phyloP scores from a whole-genome alignment of 2,113 vertebrate genomes.

The Poeciliopsis occidentalis region DNA sequence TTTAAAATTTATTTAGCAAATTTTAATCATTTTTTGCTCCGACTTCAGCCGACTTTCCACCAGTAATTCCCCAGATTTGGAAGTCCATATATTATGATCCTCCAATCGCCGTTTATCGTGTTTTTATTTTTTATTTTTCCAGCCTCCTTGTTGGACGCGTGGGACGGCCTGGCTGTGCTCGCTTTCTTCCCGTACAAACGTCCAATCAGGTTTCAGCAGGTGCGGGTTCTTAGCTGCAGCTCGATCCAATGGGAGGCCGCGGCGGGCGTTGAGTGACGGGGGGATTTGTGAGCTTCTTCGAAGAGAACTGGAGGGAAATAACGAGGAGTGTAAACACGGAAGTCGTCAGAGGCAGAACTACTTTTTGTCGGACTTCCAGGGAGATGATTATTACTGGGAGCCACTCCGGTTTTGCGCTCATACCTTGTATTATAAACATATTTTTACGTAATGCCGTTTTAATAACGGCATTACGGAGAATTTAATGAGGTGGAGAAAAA shows the following conservation, averaged over 20 bases:
- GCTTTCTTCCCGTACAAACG: conserved; percentile 25
- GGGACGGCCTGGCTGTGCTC: conserved; percentile 59
- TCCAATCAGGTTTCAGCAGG: conserved; percentile 27
- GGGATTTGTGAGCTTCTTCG: conserved; percentile 68
- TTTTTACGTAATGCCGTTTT: neutral
- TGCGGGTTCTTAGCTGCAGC: neutral
- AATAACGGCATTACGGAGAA: neutral
- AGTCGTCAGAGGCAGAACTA: conserved; percentile 74
- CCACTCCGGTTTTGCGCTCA: neutral
- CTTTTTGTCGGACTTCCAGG: conserved; percentile 70
- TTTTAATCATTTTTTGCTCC: neutral
- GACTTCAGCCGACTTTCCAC: neutral
- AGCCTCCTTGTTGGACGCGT: conserved; percentile 39
- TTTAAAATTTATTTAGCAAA: neutral
- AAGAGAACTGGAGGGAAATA: conserved; percentile 85
- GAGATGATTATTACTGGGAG: neutral
- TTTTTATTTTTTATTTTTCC: neutral
- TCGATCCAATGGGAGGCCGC: conserved; percentile 60
- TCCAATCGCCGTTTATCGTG: conserved; percentile 27
- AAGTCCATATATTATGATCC: neutral
- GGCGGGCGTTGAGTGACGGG: conserved; percentile 70
- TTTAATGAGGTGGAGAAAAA: neutral
- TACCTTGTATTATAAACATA: neutral
- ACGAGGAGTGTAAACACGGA: conserved; percentile 83
- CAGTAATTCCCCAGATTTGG: too few relatives aligned